Evolutionary conservation across 1,140 invertebrate genomes (phyloP).

Genomic region (Trypoxylus dichotomus): DNA sequence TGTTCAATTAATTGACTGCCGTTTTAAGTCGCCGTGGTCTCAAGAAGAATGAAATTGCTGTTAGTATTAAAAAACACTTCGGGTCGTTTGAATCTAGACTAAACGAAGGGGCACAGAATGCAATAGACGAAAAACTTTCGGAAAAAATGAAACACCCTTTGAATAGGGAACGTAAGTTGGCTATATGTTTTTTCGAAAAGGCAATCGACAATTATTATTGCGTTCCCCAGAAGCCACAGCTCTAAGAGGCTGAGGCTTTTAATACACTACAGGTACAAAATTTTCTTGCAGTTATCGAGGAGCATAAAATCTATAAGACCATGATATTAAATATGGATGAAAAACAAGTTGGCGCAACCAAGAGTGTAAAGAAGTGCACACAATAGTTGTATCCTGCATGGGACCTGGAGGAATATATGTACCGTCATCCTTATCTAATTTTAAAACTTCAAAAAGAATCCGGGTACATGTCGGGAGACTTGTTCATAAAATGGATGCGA

Average conservation of each 20-base stretch:
- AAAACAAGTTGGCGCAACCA: too few species aligned
- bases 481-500: constrained; percentile 49
- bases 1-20: constrained; percentile 1
- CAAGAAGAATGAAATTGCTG: constrained; percentile 29
- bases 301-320: too few species aligned
- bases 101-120: constrained; percentile 5
- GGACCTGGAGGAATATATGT: too few species aligned
- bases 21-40: constrained; percentile 7
- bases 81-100: not conserved
- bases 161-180: too few species aligned
- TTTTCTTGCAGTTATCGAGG: constrained; percentile 38
- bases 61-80: too few species aligned
- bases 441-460: too few species aligned
- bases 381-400: constrained; percentile 16
- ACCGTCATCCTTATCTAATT: too few species aligned
- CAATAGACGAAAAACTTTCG: too few species aligned
- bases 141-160: too few species aligned
- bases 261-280: constrained; percentile 35
- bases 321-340: constrained; percentile 46
- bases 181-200: constrained; percentile 29
- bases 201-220: constrained; percentile 49
- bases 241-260: constrained; percentile 35
- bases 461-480: constrained; percentile 29
- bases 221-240: constrained; percentile 38
- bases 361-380: too few species aligned